phyloP scores from a whole-genome alignment of 2,113 vertebrate genomes.

The Heterotis niloticus region DNA sequence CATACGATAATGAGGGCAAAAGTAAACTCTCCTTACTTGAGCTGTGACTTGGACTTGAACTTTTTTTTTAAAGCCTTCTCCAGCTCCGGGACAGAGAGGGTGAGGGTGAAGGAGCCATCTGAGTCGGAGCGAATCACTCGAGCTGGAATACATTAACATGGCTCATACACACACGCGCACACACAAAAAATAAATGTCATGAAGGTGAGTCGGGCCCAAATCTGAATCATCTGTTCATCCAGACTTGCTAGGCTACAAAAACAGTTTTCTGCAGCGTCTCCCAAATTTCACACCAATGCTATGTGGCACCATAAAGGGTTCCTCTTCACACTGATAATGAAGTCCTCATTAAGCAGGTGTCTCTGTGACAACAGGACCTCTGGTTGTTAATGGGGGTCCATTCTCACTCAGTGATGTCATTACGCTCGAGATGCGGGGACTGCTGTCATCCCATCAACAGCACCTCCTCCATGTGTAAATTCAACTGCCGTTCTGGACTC shows the following conservation, averaged over 20 bases:
- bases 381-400: neutral
- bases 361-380: too few species aligned
- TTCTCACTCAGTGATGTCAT: neutral
- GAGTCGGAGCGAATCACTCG: conserved; percentile 57
- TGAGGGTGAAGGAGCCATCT: conserved; percentile 70
- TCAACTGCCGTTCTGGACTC: too few species aligned
- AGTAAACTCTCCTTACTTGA: conserved; percentile 65
- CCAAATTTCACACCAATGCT: too few species aligned
- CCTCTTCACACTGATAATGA: too few species aligned
- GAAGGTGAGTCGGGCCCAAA: neutral
- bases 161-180: neutral
- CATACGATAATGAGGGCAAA: conserved; percentile 43
- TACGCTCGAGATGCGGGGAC: neutral
- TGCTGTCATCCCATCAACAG: too few species aligned
- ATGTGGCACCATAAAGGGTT: too few species aligned
- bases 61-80: conserved; percentile 70
- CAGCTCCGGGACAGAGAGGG: conserved; percentile 68
- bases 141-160: conserved; percentile 62
- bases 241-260: too few species aligned
- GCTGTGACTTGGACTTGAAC: conserved; percentile 64
- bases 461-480: too few species aligned
- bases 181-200: neutral
- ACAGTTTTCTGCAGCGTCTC: too few species aligned
- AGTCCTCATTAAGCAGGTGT: too few species aligned
- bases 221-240: too few species aligned